Base-by-base conservation (phyloP, 2,888 invertebrate species). In the Magallana nippona region DNA sequence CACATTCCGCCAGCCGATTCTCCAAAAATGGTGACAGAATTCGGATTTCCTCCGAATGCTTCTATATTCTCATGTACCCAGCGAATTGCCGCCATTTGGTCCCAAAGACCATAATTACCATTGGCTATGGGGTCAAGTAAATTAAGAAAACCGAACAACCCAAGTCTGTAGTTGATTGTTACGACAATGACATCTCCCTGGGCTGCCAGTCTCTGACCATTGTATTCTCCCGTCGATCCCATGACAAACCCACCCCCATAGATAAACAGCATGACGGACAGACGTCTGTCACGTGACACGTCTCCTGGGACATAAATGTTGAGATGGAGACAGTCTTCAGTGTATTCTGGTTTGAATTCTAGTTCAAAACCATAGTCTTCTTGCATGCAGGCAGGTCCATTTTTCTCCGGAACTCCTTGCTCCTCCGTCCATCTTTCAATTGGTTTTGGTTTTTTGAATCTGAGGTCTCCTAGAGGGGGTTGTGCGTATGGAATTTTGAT, bases 201-300 rank as follows among this genome's bases (percentile, higher is more conserved):
- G 2, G 77, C 81, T 22, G 84, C 60, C 15, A 86, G 19, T 17
- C 91, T 90, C 92, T 97, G 97, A 32, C 86, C 89, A 79, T 89
- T 84, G 78, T 87, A 89, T 0, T 86, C 19, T 55, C 97, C 97
- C 78, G 97, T 97, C 55, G 98, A 97, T 60, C 98, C 98, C 91
- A 97, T 97, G 97, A 97, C 97, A 94, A 97, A 98, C 55, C 97
- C 97, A 10, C 98, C 98, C 0, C 98, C 98, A 94, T 98, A 98
- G 91, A 98, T 97, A 98, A 98, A 98, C 80, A 98, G 96, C 88
- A 98, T 95, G 91, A 98, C 96, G 1, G 83, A 19, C 57, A 32
- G 19, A 58, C 57, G 56, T 5, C 60, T 82, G 15, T 57, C 62
- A 27, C 63, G n/a, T 11, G 22, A 56, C 27, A 57, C 22, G 10